These are phyloP conservation scores for Chelonus formosanus DNA, from an alignment of 2,888 invertebrate species.

Conservation along the genomic window DNA sequence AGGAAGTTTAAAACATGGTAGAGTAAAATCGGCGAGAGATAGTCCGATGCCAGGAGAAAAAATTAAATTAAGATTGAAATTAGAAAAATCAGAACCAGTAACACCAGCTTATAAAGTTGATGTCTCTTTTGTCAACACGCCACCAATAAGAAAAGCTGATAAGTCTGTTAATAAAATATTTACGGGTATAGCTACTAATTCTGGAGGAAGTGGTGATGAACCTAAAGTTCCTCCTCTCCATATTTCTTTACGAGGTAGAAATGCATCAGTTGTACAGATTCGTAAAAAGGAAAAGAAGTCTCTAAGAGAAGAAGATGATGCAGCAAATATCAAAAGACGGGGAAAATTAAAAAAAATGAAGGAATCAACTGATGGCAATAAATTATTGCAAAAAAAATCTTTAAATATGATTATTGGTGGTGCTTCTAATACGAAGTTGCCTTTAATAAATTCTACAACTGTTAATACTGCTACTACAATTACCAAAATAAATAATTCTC, in stretches of 20 bases:
- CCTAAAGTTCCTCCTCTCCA: constrained; percentile 88
- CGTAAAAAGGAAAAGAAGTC: constrained; percentile 76
- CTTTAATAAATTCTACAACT: constrained; percentile 56
- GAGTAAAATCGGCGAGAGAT: constrained; percentile 58
- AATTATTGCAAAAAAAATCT: constrained; percentile 61
- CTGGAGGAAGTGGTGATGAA: constrained; percentile 68
- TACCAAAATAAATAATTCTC: constrained; percentile 58
- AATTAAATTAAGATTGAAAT: constrained; percentile 81
- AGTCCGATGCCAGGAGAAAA: constrained; percentile 72
- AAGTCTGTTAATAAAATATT: constrained; percentile 66
- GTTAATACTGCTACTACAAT: constrained; percentile 57
- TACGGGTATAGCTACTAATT: constrained; percentile 58
- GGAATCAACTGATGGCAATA: constrained; percentile 60
- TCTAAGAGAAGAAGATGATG: constrained; percentile 65
- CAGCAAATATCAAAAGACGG: constrained; percentile 59
- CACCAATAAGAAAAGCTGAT: constrained; percentile 62
- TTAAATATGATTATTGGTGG: constrained; percentile 57
- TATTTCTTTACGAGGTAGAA: constrained; percentile 84
- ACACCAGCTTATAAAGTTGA: constrained; percentile 83
- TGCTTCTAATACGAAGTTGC: constrained; percentile 48
- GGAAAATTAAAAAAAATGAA: constrained; percentile 69
- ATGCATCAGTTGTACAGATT: constrained; percentile 83
- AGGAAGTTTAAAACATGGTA: constrained; percentile 66
- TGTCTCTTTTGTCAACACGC: constrained; percentile 76
- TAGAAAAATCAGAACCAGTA: constrained; percentile 84